Conservation (phyloP, 1,140 invertebrate genomes). For the Papilio polyxenes region DNA sequence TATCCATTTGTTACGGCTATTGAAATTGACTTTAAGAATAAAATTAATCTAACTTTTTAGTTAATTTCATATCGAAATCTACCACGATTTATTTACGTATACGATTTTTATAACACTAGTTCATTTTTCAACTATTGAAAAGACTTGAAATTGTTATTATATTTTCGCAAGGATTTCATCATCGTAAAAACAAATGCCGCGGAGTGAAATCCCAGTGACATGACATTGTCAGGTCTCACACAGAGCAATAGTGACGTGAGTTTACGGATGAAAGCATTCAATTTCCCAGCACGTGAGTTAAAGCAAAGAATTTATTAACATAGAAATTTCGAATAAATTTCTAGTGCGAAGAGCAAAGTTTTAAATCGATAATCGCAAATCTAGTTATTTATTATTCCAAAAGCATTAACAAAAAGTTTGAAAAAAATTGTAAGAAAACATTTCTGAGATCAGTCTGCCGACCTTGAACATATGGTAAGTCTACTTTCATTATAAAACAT, state of each 20-base stretch:
- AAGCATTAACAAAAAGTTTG: too few species aligned
- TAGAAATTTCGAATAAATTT: neutral
- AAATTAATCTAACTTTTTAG: too few species aligned
- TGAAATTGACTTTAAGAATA: too few species aligned
- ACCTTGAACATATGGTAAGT: too few species aligned
- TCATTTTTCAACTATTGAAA: neutral
- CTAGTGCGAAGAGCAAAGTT: neutral
- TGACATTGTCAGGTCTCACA: neutral
- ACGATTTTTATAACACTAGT: too few species aligned
- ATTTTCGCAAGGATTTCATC: neutral
- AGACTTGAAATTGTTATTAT: neutral
- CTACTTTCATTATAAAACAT: too few species aligned
- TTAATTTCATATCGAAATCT: too few species aligned
- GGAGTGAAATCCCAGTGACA: neutral
- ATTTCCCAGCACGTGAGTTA: neutral
- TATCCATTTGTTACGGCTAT: too few species aligned
- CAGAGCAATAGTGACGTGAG: slow-evolving; percentile 6
- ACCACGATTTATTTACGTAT: too few species aligned
- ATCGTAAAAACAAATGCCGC: slow-evolving; percentile 13
- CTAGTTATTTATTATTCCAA: too few species aligned
- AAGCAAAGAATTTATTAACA: slow-evolving; percentile 7
- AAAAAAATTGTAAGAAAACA: too few species aligned
- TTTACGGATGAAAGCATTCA: slow-evolving; percentile 17
- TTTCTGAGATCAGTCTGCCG: too few species aligned
- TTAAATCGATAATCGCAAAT: neutral